Conservation (phyloP, 2,888 invertebrate genomes). For the Aelia acuminata region DNA sequence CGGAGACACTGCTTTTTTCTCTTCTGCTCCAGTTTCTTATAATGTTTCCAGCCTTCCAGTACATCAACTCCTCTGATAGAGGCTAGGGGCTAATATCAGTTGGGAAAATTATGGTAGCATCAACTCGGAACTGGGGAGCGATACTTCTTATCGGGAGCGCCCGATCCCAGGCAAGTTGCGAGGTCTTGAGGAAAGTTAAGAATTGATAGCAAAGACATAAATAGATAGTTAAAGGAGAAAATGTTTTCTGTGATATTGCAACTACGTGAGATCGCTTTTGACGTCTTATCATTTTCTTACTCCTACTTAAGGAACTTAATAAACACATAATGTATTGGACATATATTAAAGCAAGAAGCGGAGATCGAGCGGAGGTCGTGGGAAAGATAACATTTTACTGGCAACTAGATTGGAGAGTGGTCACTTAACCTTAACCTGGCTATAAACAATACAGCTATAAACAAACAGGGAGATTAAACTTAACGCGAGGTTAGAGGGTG, state of each 20-base stretch:
- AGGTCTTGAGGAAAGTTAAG: background rate
- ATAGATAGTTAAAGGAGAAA: background rate
- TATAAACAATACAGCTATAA: too few relatives aligned
- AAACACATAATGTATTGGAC: too few relatives aligned
- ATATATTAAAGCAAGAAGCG: too few relatives aligned
- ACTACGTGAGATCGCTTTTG: too few relatives aligned
- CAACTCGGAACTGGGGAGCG: background rate
- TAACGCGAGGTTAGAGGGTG: too few relatives aligned
- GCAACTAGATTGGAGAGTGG: too few relatives aligned
- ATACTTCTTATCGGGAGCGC: background rate
- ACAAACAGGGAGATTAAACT: too few relatives aligned
- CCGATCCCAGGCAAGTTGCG: background rate
- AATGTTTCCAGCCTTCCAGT: constrained; percentile 25
- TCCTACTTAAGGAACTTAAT: too few relatives aligned
- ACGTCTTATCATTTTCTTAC: too few relatives aligned
- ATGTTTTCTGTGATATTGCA: background rate
- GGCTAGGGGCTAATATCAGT: constrained; percentile 25
- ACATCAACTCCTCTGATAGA: constrained; percentile 37
- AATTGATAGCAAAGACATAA: background rate
- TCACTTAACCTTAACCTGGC: too few relatives aligned
- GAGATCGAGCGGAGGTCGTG: too few relatives aligned
- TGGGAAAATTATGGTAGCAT: constrained; percentile 39
- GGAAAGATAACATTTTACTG: too few relatives aligned
- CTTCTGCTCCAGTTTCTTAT: constrained; percentile 42
- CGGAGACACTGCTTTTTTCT: constrained; percentile 42